Conservation (phyloP, 2,888 invertebrate species). For the Lycophotia porphyrea region DNA sequence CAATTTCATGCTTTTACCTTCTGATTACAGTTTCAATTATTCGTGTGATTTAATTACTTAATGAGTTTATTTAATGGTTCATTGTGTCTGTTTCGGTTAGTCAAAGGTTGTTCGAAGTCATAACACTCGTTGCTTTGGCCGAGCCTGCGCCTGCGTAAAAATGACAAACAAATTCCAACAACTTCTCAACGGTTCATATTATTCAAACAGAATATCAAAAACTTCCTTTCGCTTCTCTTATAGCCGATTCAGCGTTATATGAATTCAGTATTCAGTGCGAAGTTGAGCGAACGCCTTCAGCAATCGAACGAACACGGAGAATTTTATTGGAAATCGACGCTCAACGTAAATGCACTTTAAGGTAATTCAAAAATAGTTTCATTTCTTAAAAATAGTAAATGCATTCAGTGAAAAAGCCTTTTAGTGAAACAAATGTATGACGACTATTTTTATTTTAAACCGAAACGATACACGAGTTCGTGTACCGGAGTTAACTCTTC, state of each 20-base stretch:
- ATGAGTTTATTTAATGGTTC: conserved; percentile 21
- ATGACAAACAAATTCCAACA: conserved; percentile 72
- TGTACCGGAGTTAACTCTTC: conserved; percentile 57
- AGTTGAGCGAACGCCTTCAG: conserved; percentile 68
- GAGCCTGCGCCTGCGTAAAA: conserved; percentile 58
- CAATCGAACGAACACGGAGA: conserved; percentile 57
- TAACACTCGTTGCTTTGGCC: conserved; percentile 49
- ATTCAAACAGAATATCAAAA: conserved; percentile 75
- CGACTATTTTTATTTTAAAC: conserved; percentile 38
- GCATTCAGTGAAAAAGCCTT: conserved; percentile 51
- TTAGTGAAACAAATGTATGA: conserved; percentile 33
- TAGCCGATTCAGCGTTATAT: conserved; percentile 72
- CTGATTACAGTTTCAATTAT: conserved; percentile 31
- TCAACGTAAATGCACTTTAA: conserved; percentile 62
- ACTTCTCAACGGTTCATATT: conserved; percentile 59
- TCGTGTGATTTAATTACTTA: conserved; percentile 14
- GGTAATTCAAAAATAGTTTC: conserved; percentile 62
- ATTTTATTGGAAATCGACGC: conserved; percentile 67
- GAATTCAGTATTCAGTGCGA: conserved; percentile 79
- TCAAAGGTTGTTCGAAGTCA: conserved; percentile 50
- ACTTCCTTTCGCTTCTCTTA: conserved; percentile 81
- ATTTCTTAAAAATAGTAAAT: conserved; percentile 55
- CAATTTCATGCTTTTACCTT: conserved; percentile 45
- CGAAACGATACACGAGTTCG: conserved; percentile 25
- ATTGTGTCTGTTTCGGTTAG: conserved; percentile 26